Conservation (phyloP, 2,797 vertebrate species). For the Myoxocephalus aenaeus region DNA sequence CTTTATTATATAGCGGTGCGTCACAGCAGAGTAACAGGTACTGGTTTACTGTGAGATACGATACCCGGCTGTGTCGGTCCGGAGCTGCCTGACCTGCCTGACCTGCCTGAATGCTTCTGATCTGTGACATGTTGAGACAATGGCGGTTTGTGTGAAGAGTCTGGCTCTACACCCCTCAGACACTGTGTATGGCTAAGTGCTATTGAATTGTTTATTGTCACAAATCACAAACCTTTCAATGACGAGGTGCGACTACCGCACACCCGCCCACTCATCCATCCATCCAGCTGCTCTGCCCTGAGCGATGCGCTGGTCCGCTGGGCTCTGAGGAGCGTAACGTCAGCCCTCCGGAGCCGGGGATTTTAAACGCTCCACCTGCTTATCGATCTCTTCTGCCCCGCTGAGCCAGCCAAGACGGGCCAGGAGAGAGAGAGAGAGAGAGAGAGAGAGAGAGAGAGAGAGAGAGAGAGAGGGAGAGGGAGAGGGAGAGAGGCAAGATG, state of each 20-base stretch:
- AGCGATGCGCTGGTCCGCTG: slow-evolving; percentile 62
- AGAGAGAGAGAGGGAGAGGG: no score
- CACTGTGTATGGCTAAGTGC: slow-evolving; percentile 73
- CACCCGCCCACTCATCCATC: slow-evolving; percentile 42
- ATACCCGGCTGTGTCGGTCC: slow-evolving; percentile 11
- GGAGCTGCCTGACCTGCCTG: slow-evolving; percentile 36
- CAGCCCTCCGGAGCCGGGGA: slow-evolving; percentile 78
- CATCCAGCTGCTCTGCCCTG: slow-evolving; percentile 58
- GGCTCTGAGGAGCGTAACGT: slow-evolving; percentile 77
- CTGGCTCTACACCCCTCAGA: slow-evolving; percentile 55
- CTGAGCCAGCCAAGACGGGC: slow-evolving; percentile 61
- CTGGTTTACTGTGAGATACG: not conserved
- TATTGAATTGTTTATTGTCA: slow-evolving; percentile 82
- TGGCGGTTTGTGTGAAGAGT: slow-evolving; percentile 49
- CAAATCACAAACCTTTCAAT: slow-evolving; percentile 78
- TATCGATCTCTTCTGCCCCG: slow-evolving; percentile 83
- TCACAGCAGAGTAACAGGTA: not conserved
- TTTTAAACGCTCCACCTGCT: slow-evolving; percentile 88
- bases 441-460: slow-evolving; percentile 61
- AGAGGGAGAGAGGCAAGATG: slow-evolving; percentile 49
- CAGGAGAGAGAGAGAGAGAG: slow-evolving; percentile 59
- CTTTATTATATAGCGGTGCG: not conserved
- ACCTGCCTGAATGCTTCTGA: slow-evolving; percentile 53
- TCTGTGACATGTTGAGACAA: slow-evolving; percentile 70
- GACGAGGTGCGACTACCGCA: slow-evolving; percentile 56